Evolutionary conservation across 2,888 invertebrate species (phyloP).

Genomic region (Acanthacorydalis orientalis): DNA sequence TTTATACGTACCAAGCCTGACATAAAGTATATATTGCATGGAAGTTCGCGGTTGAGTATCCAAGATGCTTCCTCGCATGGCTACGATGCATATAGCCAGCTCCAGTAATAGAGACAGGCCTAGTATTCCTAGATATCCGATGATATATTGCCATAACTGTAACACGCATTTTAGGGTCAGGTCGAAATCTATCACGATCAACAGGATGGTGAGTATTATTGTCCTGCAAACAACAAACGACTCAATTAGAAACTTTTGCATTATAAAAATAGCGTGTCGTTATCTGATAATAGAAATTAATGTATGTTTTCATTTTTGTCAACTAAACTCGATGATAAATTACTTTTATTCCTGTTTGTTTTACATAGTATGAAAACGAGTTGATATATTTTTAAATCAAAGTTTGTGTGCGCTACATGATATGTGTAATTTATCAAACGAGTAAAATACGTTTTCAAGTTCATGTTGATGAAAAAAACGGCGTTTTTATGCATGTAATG

Average conservation of each 20-base stretch:
- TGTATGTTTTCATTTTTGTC: background rate
- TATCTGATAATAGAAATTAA: background rate
- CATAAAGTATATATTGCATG: slow-evolving; percentile 66
- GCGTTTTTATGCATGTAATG: too few relatives aligned
- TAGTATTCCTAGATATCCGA: slow-evolving; percentile 43
- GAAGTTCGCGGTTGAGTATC: slow-evolving; percentile 53
- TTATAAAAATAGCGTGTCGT: background rate
- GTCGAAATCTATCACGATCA: slow-evolving; percentile 39
- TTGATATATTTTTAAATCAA: too few relatives aligned
- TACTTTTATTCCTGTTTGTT: too few relatives aligned
- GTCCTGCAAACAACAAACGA: slow-evolving; percentile 33
- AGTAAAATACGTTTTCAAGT: too few relatives aligned
- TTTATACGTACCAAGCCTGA: slow-evolving; percentile 50
- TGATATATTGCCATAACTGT: slow-evolving; percentile 36
- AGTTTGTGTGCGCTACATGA: too few relatives aligned
- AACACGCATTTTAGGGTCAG: slow-evolving; percentile 29
- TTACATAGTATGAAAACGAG: too few relatives aligned
- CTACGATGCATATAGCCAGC: slow-evolving; percentile 51
- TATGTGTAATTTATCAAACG: too few relatives aligned
- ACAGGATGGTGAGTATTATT: slow-evolving; percentile 36
- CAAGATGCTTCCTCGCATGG: slow-evolving; percentile 64
- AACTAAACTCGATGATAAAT: too few relatives aligned
- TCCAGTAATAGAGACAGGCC: slow-evolving; percentile 45
- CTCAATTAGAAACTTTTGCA: background rate
- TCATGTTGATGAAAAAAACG: too few relatives aligned